A percentile compares a stretch with the other conserved stretches of the same genome.
Conservation (phyloP, 2,888 invertebrate species). For the Sarcophaga subvicina region DNA sequence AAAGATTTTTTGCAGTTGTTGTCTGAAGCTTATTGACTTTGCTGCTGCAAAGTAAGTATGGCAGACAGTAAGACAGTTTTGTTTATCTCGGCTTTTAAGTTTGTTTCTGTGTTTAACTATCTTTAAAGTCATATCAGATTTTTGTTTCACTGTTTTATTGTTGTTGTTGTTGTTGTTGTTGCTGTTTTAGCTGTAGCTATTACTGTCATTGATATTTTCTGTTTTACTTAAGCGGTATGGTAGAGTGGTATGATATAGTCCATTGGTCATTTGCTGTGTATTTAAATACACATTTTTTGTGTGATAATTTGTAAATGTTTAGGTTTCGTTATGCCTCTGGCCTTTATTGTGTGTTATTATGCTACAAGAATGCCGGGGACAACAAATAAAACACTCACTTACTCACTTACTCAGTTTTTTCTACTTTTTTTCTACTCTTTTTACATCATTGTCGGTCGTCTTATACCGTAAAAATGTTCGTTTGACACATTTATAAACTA, state of each 20-base stretch:
- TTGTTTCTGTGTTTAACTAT: constrained; percentile 16
- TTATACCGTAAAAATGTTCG: constrained; percentile 49
- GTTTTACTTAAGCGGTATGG: constrained; percentile 42
- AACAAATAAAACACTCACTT: constrained; percentile 55
- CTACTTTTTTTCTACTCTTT: not conserved
- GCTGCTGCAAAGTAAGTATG: not conserved
- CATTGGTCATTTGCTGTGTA: constrained; percentile 32
- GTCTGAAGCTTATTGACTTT: not conserved
- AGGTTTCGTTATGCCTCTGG: constrained; percentile 56
- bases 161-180: not conserved
- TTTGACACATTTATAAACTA: constrained; percentile 62
- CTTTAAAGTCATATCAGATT: constrained; percentile 44
- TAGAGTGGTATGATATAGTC: not conserved
- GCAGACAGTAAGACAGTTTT: not conserved
- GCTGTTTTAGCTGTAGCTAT: constrained; percentile 8
- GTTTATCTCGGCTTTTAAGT: not conserved
- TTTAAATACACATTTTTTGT: constrained; percentile 57
- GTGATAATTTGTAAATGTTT: constrained; percentile 68
- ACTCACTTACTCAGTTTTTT: not conserved
- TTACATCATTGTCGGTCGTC: not conserved
- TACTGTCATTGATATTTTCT: constrained; percentile 24
- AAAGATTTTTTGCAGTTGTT: not conserved
- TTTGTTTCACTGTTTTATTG: not conserved
- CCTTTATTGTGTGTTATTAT: constrained; percentile 38
- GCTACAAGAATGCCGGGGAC: constrained; percentile 43